These are phyloP conservation scores for Prinia subflava DNA, from an alignment of 2,113 vertebrate genomes.

Conservation along the genomic window DNA sequence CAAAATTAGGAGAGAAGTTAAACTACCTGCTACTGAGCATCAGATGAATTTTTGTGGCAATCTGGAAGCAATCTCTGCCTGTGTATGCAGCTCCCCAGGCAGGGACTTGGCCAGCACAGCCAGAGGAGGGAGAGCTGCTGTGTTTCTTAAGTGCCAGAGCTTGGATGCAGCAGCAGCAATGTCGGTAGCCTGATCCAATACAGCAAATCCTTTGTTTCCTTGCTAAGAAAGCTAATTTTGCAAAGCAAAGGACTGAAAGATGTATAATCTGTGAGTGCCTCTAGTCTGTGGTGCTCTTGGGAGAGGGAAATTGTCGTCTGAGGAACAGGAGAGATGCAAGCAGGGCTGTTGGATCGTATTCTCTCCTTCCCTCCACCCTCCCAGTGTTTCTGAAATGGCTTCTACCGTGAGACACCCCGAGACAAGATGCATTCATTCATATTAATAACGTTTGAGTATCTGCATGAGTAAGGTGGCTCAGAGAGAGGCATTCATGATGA, in stretches of 20 bases:
- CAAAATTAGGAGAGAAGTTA: conserved; percentile 14
- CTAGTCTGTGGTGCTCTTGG: conserved; percentile 19
- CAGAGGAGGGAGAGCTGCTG: neutral
- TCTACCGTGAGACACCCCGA: conserved; percentile 13
- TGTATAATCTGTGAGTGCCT: conserved; percentile 8
- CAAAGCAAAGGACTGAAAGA: neutral
- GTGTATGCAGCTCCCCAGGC: neutral
- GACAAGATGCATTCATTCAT: conserved; percentile 55
- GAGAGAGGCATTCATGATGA: conserved; percentile 43
- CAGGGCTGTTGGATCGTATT: neutral
- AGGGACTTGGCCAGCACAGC: neutral
- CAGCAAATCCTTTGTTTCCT: conserved; percentile 56
- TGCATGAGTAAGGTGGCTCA: conserved; percentile 45
- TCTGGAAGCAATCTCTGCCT: neutral
- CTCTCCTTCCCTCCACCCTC: conserved; percentile 34
- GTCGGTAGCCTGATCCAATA: conserved; percentile 1
- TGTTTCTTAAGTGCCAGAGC: neutral
- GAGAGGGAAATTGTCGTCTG: conserved; percentile 28
- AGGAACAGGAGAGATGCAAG: neutral
- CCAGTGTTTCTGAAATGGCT: conserved; percentile 34
- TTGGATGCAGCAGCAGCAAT: conserved; percentile 5
- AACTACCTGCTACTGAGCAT: conserved; percentile 6
- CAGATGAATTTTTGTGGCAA: neutral
- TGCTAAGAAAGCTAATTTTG: conserved; percentile 39
- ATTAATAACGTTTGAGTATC: conserved; percentile 50